Conservation (phyloP, 2,113 vertebrate species). For the Takifugu flavidus region DNA sequence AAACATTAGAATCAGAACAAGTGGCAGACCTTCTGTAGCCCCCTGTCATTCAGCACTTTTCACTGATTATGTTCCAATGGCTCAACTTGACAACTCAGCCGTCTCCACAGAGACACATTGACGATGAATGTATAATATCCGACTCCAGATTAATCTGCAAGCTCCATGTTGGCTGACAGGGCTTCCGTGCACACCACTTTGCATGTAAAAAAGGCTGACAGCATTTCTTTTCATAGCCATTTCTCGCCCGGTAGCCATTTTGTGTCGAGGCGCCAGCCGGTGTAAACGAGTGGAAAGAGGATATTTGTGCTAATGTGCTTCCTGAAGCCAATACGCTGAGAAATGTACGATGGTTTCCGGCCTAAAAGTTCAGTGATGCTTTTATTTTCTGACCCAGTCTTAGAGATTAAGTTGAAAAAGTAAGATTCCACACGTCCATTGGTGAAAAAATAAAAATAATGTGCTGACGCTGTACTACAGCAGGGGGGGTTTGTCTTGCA, state of each 20-base stretch:
- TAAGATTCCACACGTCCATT: neutral
- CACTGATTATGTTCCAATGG: conserved; percentile 33
- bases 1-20: conserved; percentile 13
- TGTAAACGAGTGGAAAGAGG: conserved; percentile 13
- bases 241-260: conserved; percentile 12
- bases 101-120: conserved; percentile 14
- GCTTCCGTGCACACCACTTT: conserved; percentile 20
- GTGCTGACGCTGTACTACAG: conserved; percentile 15
- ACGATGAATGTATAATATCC: conserved; percentile 42
- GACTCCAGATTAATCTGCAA: conserved; percentile 29
- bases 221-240: conserved; percentile 41
- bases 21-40: conserved; percentile 6
- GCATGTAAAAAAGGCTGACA: conserved; percentile 38
- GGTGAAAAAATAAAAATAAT: neutral
- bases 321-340: conserved; percentile 17
- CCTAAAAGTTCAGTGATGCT: conserved; percentile 19
- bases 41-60: conserved; percentile 10
- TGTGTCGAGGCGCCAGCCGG: conserved; percentile 33
- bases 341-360: conserved; percentile 12
- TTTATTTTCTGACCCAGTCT: conserved; percentile 8
- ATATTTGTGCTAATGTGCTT: conserved; percentile 26
- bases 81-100: conserved; percentile 21
- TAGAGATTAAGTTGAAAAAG: neutral
- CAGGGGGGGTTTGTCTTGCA: conserved; percentile 22
- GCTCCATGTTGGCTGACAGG: conserved; percentile 28